phyloP scores from a whole-genome alignment of 2,797 vertebrate genomes.

The Brotula barbata region DNA sequence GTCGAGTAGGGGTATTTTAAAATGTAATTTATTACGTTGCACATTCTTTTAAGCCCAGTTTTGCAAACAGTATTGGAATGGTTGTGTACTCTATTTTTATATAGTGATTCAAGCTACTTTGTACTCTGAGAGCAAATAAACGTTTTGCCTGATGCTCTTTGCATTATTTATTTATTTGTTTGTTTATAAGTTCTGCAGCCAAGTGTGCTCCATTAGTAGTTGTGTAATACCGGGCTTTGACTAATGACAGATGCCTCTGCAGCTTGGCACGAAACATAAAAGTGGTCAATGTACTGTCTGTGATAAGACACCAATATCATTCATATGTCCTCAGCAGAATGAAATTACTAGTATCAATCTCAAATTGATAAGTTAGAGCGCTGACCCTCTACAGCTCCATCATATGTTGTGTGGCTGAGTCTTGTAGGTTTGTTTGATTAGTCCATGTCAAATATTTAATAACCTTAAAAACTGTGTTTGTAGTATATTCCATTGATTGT shows the following conservation, averaged over 20 bases:
- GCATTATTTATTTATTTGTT: background rate
- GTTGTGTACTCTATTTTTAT: background rate
- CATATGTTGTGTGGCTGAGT: too few relatives aligned
- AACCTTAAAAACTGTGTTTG: too few relatives aligned
- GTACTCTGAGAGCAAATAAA: slow-evolving; percentile 1
- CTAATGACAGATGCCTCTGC: slow-evolving; percentile 17
- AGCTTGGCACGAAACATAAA: background rate
- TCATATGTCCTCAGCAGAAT: background rate
- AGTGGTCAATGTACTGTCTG: background rate
- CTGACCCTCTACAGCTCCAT: too few relatives aligned
- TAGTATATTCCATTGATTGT: too few relatives aligned
- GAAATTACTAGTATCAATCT: too few relatives aligned
- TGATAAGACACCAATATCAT: background rate
- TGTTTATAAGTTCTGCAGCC: background rate
- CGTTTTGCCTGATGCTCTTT: background rate
- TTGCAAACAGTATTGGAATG: background rate
- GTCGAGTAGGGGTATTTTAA: background rate
- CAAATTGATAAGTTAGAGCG: too few relatives aligned
- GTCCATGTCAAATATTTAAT: too few relatives aligned
- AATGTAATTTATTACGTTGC: background rate
- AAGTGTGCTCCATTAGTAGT: slow-evolving; percentile 11
- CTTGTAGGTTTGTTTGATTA: too few relatives aligned
- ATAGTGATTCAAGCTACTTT: background rate
- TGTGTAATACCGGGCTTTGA: background rate
- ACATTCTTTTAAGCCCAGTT: background rate